phyloP scores from a whole-genome alignment of 2,113 vertebrate genomes.

The Cichladusa arquata region DNA sequence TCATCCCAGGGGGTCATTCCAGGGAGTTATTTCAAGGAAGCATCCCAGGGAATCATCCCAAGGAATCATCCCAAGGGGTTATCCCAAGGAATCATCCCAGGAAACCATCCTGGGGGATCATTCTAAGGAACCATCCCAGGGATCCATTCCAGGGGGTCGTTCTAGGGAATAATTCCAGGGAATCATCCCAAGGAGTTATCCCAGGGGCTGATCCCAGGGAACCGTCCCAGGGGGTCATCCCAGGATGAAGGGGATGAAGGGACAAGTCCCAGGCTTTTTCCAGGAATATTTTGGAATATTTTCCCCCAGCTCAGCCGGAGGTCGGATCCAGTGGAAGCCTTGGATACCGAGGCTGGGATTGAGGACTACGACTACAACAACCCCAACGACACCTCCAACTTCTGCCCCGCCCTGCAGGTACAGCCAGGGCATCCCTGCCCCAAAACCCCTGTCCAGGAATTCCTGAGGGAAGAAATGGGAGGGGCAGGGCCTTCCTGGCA shows the following conservation, averaged over 20 bases:
- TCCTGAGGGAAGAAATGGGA: background rate
- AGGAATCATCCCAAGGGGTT: no score
- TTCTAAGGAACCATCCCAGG: no score
- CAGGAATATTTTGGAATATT: background rate
- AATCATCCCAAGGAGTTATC: accelerated
- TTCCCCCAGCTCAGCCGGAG: constrained; percentile 71
- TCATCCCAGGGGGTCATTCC: no score
- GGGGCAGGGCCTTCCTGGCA: background rate
- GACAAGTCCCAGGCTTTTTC: background rate
- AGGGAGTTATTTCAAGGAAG: no score
- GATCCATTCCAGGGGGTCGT: no score
- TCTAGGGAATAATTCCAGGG: no score
- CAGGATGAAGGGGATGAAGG: background rate
- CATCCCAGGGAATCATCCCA: no score
- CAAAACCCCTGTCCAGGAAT: background rate
- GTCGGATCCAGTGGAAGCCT: background rate
- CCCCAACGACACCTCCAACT: constrained; percentile 88
- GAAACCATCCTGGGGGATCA: no score
- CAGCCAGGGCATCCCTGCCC: background rate
- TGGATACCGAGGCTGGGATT: constrained; percentile 79
- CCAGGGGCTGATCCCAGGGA: background rate
- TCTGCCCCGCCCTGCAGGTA: constrained; percentile 85
- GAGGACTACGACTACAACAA: constrained; percentile 92
- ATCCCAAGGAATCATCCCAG: no score
- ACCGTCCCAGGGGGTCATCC: background rate